Percentiles rank a stretch among this genome's conserved stretches.
Evolutionary conservation across 2,113 vertebrate genomes (phyloP).

Genomic region (Tricholaema leucomelas): DNA sequence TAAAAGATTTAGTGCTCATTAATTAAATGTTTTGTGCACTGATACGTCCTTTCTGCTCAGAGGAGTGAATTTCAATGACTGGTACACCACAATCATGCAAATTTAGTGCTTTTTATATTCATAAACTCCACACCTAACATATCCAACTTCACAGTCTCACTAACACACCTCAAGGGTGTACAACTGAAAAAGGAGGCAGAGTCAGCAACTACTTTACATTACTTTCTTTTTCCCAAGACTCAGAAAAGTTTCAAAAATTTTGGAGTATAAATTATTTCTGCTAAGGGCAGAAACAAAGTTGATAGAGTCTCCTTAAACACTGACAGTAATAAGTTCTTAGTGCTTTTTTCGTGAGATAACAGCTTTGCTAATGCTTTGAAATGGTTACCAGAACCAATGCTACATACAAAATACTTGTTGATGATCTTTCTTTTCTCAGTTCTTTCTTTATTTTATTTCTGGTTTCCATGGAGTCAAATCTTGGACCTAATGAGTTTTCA

Average conservation of each 20-base stretch:
- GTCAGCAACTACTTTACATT: conserved; percentile 38
- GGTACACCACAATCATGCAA: conserved; percentile 45
- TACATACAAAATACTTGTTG: neutral
- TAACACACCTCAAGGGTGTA: conserved; percentile 42
- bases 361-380: neutral
- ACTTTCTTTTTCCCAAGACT: neutral
- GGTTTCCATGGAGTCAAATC: neutral
- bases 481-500: neutral
- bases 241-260: conserved; percentile 45
- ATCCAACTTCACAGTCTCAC: conserved; percentile 24
- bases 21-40: conserved; percentile 43
- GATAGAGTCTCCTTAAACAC: neutral
- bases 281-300: conserved; percentile 43
- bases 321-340: conserved; percentile 1
- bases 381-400: neutral
- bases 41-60: conserved; percentile 32
- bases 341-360: neutral
- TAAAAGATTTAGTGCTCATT: conserved; percentile 33
- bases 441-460: neutral
- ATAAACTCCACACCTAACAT: conserved; percentile 52
- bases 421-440: neutral
- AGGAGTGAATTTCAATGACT: conserved; percentile 52
- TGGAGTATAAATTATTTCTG: conserved; percentile 54
- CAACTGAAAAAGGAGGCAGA: conserved; percentile 36
- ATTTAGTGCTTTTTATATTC: conserved; percentile 59